phyloP scores from a whole-genome alignment of 2,797 vertebrate species.

The Catamblyrhynchus diadema region DNA sequence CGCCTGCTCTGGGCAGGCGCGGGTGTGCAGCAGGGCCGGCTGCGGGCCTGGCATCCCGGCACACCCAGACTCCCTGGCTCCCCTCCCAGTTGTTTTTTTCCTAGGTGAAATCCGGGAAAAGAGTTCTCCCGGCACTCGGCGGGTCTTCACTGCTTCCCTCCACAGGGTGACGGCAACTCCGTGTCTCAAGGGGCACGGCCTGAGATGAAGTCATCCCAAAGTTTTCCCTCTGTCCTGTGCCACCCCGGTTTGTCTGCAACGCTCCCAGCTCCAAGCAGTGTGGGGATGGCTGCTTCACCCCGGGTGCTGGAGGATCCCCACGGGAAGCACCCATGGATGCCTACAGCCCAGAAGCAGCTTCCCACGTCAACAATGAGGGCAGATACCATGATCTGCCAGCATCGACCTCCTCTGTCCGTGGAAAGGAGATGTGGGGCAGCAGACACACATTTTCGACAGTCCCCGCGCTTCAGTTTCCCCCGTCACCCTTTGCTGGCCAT shows the following conservation, averaged over 20 bases:
- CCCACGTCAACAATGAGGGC: background rate
- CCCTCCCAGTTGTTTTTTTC: slow-evolving; percentile 48
- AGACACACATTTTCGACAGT: rapidly evolving
- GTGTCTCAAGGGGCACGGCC: rapidly evolving
- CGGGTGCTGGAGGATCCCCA: background rate
- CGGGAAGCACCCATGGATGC: background rate
- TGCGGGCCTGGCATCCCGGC: background rate
- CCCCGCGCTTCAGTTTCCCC: background rate
- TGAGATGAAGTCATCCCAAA: background rate
- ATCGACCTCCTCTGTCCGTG: rapidly evolving
- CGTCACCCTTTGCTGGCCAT: rapidly evolving
- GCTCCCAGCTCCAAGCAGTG: background rate
- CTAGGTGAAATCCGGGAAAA: slow-evolving; percentile 19
- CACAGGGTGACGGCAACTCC: background rate
- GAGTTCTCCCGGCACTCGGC: rapidly evolving
- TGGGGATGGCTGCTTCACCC: background rate
- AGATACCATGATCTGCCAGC: background rate
- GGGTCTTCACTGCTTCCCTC: background rate
- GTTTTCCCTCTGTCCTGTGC: background rate
- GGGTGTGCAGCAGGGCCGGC: background rate
- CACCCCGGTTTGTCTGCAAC: background rate
- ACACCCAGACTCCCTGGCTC: slow-evolving; percentile 18
- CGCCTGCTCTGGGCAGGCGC: rapidly evolving
- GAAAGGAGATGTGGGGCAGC: background rate
- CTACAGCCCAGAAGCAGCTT: background rate